Percentiles rank a stretch among this genome's conserved stretches.
These are phyloP conservation scores for Pachyrhynchus sulphureomaculatus DNA, from an alignment of 1,140 invertebrate genomes.

Conservation along the genomic window DNA sequence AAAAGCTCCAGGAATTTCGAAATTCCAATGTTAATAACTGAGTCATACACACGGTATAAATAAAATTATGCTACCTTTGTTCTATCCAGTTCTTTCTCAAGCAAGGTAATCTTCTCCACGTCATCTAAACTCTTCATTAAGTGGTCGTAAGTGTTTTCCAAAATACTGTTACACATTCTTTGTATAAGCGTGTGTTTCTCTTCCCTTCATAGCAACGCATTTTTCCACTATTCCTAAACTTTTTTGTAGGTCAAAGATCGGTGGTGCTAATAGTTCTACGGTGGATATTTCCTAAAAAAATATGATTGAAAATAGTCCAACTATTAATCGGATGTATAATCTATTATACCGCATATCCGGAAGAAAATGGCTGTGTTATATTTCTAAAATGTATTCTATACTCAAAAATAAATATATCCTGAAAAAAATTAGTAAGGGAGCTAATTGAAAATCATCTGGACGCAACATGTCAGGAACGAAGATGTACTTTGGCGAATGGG, in stretches of 20 bases:
- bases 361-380: too few species aligned
- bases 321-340: too few species aligned
- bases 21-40: too few species aligned
- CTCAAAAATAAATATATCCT: too few species aligned
- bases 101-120: constrained; percentile 52
- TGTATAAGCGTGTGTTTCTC: constrained; percentile 64
- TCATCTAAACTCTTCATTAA: constrained; percentile 55
- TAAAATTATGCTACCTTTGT: constrained; percentile 41
- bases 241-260: constrained; percentile 63
- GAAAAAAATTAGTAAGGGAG: too few species aligned
- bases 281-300: constrained; percentile 52
- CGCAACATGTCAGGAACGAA: too few species aligned
- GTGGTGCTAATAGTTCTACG: constrained; percentile 59
- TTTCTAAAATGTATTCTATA: too few species aligned
- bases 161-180: constrained; percentile 62
- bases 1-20: too few species aligned
- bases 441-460: too few species aligned
- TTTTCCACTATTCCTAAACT: constrained; percentile 65
- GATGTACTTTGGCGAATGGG: too few species aligned
- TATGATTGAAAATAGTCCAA: background rate
- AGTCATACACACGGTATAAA: constrained; percentile 15
- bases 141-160: constrained; percentile 58
- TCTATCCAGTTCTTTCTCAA: constrained; percentile 54
- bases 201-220: constrained; percentile 65
- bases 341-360: too few species aligned